Base-by-base conservation (phyloP, 2,113 vertebrate species). In the Cinclus cinclus region DNA sequence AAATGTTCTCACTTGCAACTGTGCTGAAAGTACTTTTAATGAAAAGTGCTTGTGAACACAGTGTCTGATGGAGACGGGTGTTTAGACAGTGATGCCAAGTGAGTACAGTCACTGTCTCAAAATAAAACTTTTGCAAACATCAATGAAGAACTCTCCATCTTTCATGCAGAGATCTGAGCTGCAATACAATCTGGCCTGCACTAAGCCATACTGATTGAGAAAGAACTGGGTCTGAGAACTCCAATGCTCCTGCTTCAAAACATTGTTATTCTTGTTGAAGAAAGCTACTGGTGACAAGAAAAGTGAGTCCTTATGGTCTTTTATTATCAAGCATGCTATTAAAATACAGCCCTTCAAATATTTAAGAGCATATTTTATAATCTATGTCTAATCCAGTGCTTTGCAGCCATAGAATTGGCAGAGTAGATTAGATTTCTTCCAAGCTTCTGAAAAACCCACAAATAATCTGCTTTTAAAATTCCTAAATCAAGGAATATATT, bases 1-100 rank as follows among this genome's bases (percentile, higher is more conserved):
- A 94, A 90, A 83, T 75, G 25, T 70, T 88, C 64, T 84, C 52
- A 76, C 78, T 94, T 79, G 63, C 42, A 90, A 93, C 67, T 76
- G 76, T 70, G 65, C 65, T 58, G 55, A 87, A 96, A 78, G 46
- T 80, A 63, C 65, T 77, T 93, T 71, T 90, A 90, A 90, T 76
- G 59, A 71, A 64, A 95, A 90, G 21, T 63, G 58, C 46, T 68
- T 87, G 49, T 62, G 77, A 92, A 70, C 0, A 0, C 33, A 55
- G 35, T 17, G 47, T 46, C 33, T 82, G 77, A 95, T 71, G 75
- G 87, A 90, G 84, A 58, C 2, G 4, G 81, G 42, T 8, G 56
- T 47, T 39, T 52, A 82, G 31, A 44, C 33, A 37, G 47, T 25
- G 76, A 70, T 46, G n/a, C 41, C 0, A 2, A 65, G 30, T 0